Percentiles rank a stretch among this genome's conserved stretches.
These are phyloP conservation scores for Urosaurus nigricauda DNA, from an alignment of 2,797 vertebrate species.

Conservation along the genomic window DNA sequence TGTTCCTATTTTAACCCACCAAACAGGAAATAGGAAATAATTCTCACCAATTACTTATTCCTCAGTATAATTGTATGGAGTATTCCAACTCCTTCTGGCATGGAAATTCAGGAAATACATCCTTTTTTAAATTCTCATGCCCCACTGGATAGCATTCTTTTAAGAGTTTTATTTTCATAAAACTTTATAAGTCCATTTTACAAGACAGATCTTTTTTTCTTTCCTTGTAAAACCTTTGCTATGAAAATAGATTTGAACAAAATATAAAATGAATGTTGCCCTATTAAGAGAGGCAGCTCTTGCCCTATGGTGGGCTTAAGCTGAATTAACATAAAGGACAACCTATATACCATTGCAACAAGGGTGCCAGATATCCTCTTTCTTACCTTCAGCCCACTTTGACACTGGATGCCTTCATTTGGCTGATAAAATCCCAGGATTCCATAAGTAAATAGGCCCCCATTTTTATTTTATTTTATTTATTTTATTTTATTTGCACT, in stretches of 20 bases:
- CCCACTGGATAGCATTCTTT: background rate
- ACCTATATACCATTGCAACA: background rate
- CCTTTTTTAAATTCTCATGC: background rate
- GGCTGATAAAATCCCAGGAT: background rate
- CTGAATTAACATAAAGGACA: background rate
- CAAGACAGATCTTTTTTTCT: background rate
- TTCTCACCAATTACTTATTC: background rate
- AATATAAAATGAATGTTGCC: background rate
- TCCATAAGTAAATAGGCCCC: background rate
- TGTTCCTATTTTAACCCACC: background rate
- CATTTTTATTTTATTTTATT: no score
- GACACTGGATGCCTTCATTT: no score
- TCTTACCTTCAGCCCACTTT: background rate
- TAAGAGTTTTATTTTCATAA: background rate
- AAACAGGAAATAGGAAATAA: background rate
- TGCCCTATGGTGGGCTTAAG: background rate
- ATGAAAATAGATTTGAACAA: background rate
- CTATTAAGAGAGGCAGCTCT: background rate
- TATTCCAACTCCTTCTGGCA: background rate
- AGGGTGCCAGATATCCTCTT: background rate
- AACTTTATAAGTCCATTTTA: background rate
- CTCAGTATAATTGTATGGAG: background rate
- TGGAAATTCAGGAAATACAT: background rate
- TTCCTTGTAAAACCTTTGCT: background rate
- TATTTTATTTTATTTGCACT: no score